phyloP scores from a whole-genome alignment of 53 echinoderm and acorn worm genomes.

The Zoroaster sp. region DNA sequence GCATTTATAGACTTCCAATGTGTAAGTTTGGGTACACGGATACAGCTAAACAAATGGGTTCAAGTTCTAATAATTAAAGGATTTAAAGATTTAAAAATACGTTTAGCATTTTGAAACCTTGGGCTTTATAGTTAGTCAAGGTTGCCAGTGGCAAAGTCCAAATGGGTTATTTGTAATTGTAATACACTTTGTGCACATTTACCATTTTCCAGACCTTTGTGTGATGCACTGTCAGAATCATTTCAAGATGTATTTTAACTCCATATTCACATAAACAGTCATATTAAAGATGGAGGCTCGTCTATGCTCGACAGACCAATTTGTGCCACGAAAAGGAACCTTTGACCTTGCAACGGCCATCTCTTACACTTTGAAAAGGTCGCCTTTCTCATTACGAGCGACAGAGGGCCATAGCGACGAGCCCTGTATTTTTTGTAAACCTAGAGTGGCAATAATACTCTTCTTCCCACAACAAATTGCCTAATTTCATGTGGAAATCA shows the following conservation, averaged over 20 bases:
- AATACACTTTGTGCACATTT: not conserved
- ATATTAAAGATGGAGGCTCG: no score
- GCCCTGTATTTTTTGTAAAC: no score
- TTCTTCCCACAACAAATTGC: not conserved
- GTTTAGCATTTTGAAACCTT: not conserved
- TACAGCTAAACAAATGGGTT: not conserved
- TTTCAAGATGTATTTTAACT: no score
- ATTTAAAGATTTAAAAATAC: not conserved
- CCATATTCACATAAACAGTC: no score
- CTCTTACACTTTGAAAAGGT: no score
- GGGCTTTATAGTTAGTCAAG: not conserved
- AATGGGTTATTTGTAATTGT: not conserved
- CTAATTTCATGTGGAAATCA: not conserved
- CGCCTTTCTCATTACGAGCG: no score
- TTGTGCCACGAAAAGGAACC: no score
- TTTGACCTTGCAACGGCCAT: no score
- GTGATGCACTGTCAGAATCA: no score
- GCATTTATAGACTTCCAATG: conserved; percentile 12
- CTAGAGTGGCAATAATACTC: no score
- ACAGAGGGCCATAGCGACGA: no score
- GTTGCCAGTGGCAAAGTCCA: not conserved
- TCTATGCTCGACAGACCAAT: no score
- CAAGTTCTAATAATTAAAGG: not conserved
- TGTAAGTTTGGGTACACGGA: not conserved
- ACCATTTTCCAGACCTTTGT: not conserved